These are phyloP conservation scores for Cottus gobio DNA, from an alignment of 2,113 vertebrate species.

Conservation along the genomic window DNA sequence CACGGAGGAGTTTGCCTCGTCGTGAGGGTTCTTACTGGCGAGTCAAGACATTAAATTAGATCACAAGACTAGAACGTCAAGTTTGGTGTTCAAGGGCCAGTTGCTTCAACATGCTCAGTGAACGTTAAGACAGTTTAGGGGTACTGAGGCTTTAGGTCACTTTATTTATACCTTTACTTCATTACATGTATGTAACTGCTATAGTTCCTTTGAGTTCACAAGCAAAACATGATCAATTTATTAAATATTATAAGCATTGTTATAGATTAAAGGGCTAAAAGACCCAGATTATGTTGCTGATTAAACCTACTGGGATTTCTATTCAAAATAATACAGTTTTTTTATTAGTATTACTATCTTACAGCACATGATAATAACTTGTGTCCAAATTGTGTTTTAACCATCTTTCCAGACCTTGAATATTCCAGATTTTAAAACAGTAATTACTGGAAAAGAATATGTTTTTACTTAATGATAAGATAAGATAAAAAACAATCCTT, in stretches of 20 bases:
- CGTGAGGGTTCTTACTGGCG: slow-evolving; percentile 73
- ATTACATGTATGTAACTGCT: not conserved
- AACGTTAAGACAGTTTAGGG: too few relatives aligned
- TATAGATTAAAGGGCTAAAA: not conserved
- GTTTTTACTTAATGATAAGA: not conserved
- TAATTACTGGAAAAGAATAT: not conserved
- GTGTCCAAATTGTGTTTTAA: not conserved
- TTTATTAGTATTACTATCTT: not conserved
- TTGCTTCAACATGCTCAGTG: too few relatives aligned
- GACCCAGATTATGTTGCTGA: not conserved
- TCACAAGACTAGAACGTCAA: not conserved
- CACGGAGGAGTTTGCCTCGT: slow-evolving; percentile 75
- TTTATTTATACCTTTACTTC: not conserved
- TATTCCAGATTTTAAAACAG: not conserved
- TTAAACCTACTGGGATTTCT: not conserved
- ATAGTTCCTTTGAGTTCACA: not conserved
- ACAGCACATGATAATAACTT: not conserved
- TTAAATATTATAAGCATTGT: not conserved
- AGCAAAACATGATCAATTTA: not conserved
- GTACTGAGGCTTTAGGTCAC: not conserved
- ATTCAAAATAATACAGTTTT: not conserved
- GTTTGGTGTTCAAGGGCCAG: not conserved
- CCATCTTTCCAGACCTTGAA: too few relatives aligned
- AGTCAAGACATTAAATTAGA: slow-evolving; percentile 8
- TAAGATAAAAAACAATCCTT: too few relatives aligned